A percentile compares a stretch with the other conserved stretches of the same genome.
phyloP scores from a whole-genome alignment of 2,797 vertebrate genomes.

The Amblyopsis hoosieri region DNA sequence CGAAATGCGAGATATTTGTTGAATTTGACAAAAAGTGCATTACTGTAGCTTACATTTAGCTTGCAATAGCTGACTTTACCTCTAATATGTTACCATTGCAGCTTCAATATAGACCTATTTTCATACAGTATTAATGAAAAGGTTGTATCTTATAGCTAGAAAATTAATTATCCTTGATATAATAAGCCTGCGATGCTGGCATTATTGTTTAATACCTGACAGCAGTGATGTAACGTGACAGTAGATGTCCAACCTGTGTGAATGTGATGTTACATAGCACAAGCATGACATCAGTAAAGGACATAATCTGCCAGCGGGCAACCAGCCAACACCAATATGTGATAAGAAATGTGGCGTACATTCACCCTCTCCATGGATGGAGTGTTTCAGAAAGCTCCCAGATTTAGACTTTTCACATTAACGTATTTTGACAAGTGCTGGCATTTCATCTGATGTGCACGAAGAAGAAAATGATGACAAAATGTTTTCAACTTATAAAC shows the following conservation, averaged over 20 bases:
- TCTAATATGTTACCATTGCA: too few relatives aligned
- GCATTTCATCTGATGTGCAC: conserved; percentile 26
- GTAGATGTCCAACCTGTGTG: conserved; percentile 25
- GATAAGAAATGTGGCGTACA: conserved; percentile 6
- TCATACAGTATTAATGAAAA: too few relatives aligned
- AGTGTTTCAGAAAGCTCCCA: conserved; percentile 28
- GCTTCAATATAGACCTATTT: too few relatives aligned
- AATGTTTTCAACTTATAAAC: conserved; percentile 38
- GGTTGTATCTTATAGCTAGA: too few relatives aligned
- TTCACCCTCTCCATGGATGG: conserved; percentile 14
- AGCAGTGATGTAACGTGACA: conserved; percentile 27
- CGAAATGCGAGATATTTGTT: too few relatives aligned
- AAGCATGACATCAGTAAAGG: conserved; percentile 24
- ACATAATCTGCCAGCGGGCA: conserved; percentile 26
- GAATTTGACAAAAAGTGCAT: too few relatives aligned
- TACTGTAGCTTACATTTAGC: too few relatives aligned
- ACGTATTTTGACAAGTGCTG: conserved; percentile 6
- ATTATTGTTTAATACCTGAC: conserved; percentile 29
- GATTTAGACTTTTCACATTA: conserved; percentile 2
- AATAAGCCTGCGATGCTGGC: too few relatives aligned
- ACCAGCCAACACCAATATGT: conserved; percentile 19
- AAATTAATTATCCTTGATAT: too few relatives aligned
- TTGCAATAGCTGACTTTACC: too few relatives aligned
- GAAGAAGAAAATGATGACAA: conserved; percentile 22
- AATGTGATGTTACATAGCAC: conserved; percentile 34